Evolutionary conservation across 2,888 invertebrate genomes (phyloP).

Genomic region (Thera britannica): DNA sequence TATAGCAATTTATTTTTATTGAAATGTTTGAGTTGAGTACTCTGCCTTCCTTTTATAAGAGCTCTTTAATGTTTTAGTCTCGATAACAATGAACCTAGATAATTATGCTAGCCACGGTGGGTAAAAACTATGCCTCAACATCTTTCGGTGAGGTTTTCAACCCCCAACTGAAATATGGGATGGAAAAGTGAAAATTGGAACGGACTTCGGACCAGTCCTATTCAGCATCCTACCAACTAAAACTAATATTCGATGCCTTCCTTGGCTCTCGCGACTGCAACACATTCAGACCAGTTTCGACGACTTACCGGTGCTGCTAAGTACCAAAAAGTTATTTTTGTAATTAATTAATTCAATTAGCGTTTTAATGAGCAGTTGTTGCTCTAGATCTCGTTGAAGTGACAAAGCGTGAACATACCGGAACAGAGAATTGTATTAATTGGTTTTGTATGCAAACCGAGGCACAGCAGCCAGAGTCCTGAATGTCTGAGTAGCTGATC

Average conservation of each 20-base stretch:
- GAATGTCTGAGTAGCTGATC: no score
- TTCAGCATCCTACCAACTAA: no score
- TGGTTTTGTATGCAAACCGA: constrained; percentile 23
- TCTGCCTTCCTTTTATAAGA: no score
- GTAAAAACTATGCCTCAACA: background rate
- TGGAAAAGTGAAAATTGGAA: no score
- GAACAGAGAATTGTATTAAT: constrained; percentile 41
- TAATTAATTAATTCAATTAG: constrained; percentile 35
- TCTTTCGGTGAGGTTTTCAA: background rate
- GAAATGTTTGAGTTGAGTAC: background rate
- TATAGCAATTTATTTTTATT: constrained; percentile 8
- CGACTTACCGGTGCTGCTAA: background rate
- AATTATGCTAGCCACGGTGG: background rate
- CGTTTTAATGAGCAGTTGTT: constrained; percentile 15
- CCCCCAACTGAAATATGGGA: no score
- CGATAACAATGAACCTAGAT: background rate
- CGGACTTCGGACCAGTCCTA: no score
- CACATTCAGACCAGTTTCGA: no score
- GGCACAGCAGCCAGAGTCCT: no score
- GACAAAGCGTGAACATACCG: constrained; percentile 46
- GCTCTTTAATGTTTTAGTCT: background rate
- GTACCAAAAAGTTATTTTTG: constrained; percentile 5
- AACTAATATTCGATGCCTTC: no score
- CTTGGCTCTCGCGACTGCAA: no score
- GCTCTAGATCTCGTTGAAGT: constrained; percentile 29